Conservation (phyloP, 2,113 vertebrate species). For the Monopterus albus region DNA sequence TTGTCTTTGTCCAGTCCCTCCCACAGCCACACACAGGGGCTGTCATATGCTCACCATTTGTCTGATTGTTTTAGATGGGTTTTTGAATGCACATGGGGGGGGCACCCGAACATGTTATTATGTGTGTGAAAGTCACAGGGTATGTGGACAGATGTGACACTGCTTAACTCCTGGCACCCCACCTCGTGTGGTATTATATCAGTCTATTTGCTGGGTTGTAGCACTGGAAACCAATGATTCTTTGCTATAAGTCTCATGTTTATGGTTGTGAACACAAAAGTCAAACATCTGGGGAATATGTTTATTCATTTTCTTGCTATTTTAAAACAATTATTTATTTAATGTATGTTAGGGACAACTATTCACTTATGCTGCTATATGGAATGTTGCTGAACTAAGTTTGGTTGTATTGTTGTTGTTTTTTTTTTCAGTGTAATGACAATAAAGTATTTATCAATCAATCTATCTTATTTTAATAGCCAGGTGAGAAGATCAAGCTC, state of each 20-base stretch:
- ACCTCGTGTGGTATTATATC: constrained; percentile 10
- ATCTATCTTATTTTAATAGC: too few species aligned
- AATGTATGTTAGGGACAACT: too few species aligned
- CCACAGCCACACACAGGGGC: constrained; percentile 65
- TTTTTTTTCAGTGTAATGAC: too few species aligned
- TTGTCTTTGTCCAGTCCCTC: constrained; percentile 43
- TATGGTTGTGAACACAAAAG: background rate
- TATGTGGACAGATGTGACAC: constrained; percentile 34
- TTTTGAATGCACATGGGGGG: constrained; percentile 60
- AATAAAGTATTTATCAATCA: too few species aligned
- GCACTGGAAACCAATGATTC: background rate
- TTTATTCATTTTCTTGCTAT: background rate
- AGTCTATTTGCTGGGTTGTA: background rate
- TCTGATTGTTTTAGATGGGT: constrained; percentile 62
- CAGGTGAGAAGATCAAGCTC: background rate
- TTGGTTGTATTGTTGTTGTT: too few species aligned
- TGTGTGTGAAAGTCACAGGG: constrained; percentile 56
- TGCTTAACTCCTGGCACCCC: constrained; percentile 3
- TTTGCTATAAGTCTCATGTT: background rate
- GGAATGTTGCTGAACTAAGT: too few species aligned
- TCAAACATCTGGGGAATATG: background rate
- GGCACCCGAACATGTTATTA: constrained; percentile 70
- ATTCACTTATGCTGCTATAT: too few species aligned
- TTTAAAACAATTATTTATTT: too few species aligned
- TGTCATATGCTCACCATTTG: constrained; percentile 60